A percentile compares a stretch with the other conserved stretches of the same genome.
Evolutionary conservation across 2,888 invertebrate species (phyloP).

Genomic region (Polydrusus pterygomalis): DNA sequence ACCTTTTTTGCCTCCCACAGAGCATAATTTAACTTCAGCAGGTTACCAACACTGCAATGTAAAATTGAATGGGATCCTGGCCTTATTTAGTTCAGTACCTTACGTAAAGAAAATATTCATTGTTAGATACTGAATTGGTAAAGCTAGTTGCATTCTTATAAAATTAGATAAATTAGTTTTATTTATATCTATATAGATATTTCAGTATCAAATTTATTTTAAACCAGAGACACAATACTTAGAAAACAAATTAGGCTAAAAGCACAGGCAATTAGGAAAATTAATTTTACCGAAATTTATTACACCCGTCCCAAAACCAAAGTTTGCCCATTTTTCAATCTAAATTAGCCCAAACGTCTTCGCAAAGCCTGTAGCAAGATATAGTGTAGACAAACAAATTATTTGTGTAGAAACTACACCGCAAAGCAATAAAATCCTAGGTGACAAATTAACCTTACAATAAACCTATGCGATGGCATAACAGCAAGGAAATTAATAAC

Average conservation of each 20-base stretch:
- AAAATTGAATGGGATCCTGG: too few species aligned
- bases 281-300: slow-evolving; percentile 54
- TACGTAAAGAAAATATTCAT: too few species aligned
- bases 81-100: too few species aligned
- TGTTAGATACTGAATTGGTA: too few species aligned
- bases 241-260: slow-evolving; percentile 52
- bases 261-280: slow-evolving; percentile 54
- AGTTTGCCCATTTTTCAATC: slow-evolving; percentile 55
- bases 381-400: slow-evolving; percentile 46
- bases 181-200: not conserved
- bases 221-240: slow-evolving; percentile 28
- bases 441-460: slow-evolving; percentile 55
- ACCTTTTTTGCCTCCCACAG: too few species aligned
- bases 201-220: slow-evolving; percentile 1
- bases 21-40: too few species aligned
- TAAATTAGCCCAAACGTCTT: slow-evolving; percentile 51
- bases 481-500: slow-evolving; percentile 49
- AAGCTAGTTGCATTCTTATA: too few species aligned
- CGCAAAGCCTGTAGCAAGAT: slow-evolving; percentile 36
- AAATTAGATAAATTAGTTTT: not conserved
- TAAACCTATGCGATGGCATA: slow-evolving; percentile 40
- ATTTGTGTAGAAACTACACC: slow-evolving; percentile 43
- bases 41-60: too few species aligned
- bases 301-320: slow-evolving; percentile 44
- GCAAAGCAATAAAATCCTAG: slow-evolving; percentile 51